A percentile compares a stretch with the other conserved stretches of the same genome.
Conservation (phyloP, 2,113 vertebrate species). For the Glaucomys volans region DNA sequence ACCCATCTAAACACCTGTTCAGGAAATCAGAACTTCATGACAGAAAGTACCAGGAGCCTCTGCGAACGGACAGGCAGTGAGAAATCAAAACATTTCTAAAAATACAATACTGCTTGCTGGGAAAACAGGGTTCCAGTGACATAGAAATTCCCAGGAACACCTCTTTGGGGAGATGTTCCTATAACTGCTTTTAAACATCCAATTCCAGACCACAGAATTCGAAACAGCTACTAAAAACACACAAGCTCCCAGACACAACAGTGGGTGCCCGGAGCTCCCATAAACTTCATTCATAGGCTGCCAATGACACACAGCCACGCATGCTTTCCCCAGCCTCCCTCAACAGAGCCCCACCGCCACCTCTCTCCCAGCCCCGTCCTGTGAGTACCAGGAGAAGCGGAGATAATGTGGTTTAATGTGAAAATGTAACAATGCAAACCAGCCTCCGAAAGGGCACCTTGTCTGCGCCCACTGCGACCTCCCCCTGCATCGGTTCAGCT, state of each 20-base stretch:
- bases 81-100: constrained; percentile 71
- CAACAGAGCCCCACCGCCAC: not conserved
- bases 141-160: constrained; percentile 43
- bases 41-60: not conserved
- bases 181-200: constrained; percentile 19
- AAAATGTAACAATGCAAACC: not conserved
- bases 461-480: not conserved
- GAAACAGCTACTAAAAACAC: not conserved
- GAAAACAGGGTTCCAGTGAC: constrained; percentile 38
- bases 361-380: not conserved
- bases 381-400: not conserved
- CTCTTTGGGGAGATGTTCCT: constrained; percentile 52
- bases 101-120: constrained; percentile 48
- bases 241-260: not conserved
- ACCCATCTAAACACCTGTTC: constrained; percentile 63
- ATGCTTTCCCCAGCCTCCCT: not conserved
- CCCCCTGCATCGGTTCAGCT: not conserved
- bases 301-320: not conserved
- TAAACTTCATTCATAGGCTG: not conserved
- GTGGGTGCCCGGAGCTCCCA: not conserved
- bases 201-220: constrained; percentile 38
- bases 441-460: not conserved
- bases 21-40: constrained; percentile 38
- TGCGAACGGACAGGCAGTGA: not conserved
- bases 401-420: not conserved